phyloP scores from a whole-genome alignment of 92 coral and sea anemone species.

The Porites evermanni region DNA sequence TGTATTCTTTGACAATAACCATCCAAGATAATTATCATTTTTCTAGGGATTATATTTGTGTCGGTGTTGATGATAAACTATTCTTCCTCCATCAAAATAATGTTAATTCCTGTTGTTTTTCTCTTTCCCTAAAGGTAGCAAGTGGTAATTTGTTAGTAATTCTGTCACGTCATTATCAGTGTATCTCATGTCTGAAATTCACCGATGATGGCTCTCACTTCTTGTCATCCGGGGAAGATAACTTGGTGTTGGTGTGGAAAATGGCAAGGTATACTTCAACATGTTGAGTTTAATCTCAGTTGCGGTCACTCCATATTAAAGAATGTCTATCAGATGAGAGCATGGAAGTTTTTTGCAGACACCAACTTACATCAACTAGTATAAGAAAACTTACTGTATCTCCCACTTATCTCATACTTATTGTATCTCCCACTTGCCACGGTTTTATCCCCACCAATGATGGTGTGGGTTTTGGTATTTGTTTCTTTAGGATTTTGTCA shows the following conservation, averaged over 20 bases:
- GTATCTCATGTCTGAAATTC: constrained; percentile 80
- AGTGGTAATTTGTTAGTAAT: constrained; percentile 87
- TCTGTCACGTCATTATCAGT: constrained; percentile 86
- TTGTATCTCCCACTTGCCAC: too few relatives aligned
- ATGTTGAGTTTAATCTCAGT: not conserved
- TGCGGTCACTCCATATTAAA: too few relatives aligned
- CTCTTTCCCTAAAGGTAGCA: constrained; percentile 66
- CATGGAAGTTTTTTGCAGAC: too few relatives aligned
- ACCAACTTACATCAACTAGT: too few relatives aligned
- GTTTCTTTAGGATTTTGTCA: constrained; percentile 63
- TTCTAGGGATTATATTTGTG: too few relatives aligned
- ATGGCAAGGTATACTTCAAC: constrained; percentile 72
- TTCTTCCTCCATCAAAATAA: not conserved
- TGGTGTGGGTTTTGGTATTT: not conserved
- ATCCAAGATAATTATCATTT: too few relatives aligned
- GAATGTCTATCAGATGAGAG: too few relatives aligned
- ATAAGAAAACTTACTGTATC: too few relatives aligned
- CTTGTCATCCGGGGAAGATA: constrained; percentile 93
- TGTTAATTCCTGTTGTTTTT: not conserved
- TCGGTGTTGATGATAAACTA: not conserved
- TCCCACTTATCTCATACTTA: too few relatives aligned
- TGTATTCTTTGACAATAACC: too few relatives aligned
- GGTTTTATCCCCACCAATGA: too few relatives aligned
- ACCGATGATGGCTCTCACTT: constrained; percentile 92
- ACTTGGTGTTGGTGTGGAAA: constrained; percentile 89